phyloP scores from a whole-genome alignment of 2,113 vertebrate species.

The Elephas maximus region DNA sequence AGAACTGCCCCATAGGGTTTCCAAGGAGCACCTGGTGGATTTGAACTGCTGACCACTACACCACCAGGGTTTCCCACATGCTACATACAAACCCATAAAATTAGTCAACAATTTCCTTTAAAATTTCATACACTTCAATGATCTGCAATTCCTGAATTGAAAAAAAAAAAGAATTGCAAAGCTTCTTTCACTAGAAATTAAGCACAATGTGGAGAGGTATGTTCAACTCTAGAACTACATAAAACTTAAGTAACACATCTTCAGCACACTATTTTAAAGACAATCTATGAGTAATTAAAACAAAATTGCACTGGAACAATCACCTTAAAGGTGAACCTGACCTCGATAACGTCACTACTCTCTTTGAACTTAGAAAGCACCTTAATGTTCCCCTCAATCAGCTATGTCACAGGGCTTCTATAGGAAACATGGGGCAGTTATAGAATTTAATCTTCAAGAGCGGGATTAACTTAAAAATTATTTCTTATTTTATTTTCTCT shows the following conservation, averaged over 20 bases:
- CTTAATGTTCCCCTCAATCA: not conserved
- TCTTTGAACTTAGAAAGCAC: conserved; percentile 21
- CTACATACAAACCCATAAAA: not conserved
- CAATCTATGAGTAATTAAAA: not conserved
- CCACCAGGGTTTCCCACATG: not conserved
- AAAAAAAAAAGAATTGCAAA: not conserved
- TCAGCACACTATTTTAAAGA: not conserved
- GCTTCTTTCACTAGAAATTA: conserved; percentile 50
- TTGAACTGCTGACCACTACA: no score
- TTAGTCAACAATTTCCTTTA: not conserved
- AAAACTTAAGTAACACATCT: conserved; percentile 21
- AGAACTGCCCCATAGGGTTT: no score
- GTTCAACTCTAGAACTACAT: not conserved
- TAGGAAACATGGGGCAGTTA: not conserved
- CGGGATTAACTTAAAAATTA: not conserved
- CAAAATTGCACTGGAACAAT: not conserved
- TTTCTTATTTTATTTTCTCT: not conserved
- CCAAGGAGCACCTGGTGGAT: no score
- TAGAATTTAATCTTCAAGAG: conserved; percentile 55
- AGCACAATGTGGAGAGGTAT: conserved; percentile 4
- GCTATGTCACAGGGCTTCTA: not conserved
- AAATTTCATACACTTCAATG: conserved; percentile 16
- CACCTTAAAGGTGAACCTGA: not conserved
- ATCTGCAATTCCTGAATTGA: conserved; percentile 4
- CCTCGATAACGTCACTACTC: not conserved